Base-by-base conservation (phyloP, 2,113 vertebrate genomes). In the Enhydra lutris region DNA sequence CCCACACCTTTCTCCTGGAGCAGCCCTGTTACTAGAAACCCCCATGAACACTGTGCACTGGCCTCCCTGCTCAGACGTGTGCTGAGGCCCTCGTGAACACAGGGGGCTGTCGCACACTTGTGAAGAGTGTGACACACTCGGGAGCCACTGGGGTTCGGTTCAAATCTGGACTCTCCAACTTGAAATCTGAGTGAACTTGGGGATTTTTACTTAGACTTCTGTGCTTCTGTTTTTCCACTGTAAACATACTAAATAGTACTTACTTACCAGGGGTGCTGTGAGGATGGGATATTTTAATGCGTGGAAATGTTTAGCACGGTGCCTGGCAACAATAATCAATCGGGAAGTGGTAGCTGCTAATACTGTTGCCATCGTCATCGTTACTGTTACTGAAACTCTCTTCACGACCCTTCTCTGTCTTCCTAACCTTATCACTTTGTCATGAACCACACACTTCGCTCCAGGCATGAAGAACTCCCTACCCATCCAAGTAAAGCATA, bases 311-410 rank as follows among this genome's bases (percentile, higher is more conserved):
- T 81, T 6, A 50, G 71, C 71, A 71, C 1, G 2, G 15, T 21
- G 73, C 67, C 92, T 24, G 17, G 63, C 39, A 45, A 83, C 0
- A 0, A 47, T 3, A 26, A 31, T 88, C 26, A 31, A 59, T 5
- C 76, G 6, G 65, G 12, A 50, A 5, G 52, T 36, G 20, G 2
- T 2, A 36, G 69, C n/a, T 10, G 26, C 80, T 20, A 2, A 31
- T 31, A 15, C 2, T 1, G 4, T 13, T 1, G 1, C 42, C 21
- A 1, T 24, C 11, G 42, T 31, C 14, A 36, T 11, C 34, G 52
- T 71, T 39, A 74, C 29, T 17, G 31, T 29, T 1, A 5, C 31
- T 8, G 13, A 4, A 8, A 76, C 42, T 76, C 74, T 78, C 17
- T 14, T 18, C 23, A 14, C 17, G 4, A 3, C 57, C 12, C 10